These are phyloP conservation scores for Drosophila guanche DNA, from an alignment of 1,140 invertebrate genomes.

Conservation along the genomic window DNA sequence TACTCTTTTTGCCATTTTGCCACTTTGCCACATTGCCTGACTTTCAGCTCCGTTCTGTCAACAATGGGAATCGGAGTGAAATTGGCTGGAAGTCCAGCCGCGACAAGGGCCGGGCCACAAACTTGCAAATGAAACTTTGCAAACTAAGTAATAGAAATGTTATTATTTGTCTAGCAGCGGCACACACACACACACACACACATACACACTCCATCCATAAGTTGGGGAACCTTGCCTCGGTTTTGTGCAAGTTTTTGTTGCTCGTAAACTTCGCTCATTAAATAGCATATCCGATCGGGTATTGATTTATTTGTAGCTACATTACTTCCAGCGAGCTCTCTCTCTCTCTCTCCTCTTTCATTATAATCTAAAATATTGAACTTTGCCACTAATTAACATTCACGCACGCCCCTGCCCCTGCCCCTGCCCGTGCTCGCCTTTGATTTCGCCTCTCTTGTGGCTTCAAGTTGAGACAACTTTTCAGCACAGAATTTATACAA, in stretches of 20 bases:
- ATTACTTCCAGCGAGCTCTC: neutral
- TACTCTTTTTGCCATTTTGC: conserved; percentile 23
- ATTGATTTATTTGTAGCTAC: conserved; percentile 19
- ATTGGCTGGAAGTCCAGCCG: conserved; percentile 67
- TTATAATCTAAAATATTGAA: conserved; percentile 39
- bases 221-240: conserved; percentile 6
- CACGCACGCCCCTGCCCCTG: conserved; percentile 2
- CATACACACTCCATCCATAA: neutral
- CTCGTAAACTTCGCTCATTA: conserved; percentile 32
- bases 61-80: conserved; percentile 73
- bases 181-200: neutral
- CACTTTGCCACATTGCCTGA: conserved; percentile 1
- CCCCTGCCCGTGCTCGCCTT: neutral
- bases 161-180: conserved; percentile 59
- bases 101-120: conserved; percentile 48
- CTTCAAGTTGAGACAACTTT: conserved; percentile 47
- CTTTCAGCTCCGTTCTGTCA: conserved; percentile 44
- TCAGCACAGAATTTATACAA: conserved; percentile 51
- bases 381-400: conserved; percentile 39
- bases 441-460: neutral
- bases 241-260: neutral
- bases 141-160: conserved; percentile 76
- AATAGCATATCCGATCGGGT: conserved; percentile 10
- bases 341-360: conserved; percentile 1
- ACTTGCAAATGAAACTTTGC: conserved; percentile 64